A percentile compares a stretch with the other conserved stretches of the same genome.
phyloP scores from a whole-genome alignment of 2,888 invertebrate genomes.

The Cynaeus angustus region DNA sequence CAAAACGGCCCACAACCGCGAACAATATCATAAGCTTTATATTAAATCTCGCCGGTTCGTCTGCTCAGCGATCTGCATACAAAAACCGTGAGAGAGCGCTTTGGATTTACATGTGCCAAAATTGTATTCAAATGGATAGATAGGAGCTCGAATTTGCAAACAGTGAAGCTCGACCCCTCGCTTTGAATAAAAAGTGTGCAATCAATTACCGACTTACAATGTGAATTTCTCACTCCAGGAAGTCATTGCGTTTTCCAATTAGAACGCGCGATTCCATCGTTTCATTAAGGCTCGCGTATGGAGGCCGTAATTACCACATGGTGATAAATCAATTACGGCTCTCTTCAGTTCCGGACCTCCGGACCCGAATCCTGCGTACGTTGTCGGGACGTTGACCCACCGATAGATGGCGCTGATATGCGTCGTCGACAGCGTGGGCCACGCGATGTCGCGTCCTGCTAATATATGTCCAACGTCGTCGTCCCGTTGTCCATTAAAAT shows the following conservation, averaged over 20 bases:
- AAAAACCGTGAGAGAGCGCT: conserved; percentile 55
- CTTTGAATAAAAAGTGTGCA: conserved; percentile 19
- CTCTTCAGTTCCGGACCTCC: conserved; percentile 29
- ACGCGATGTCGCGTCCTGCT: conserved; percentile 64
- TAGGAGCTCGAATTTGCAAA: conserved; percentile 45
- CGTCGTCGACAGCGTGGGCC: conserved; percentile 62
- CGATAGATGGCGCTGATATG: conserved; percentile 66
- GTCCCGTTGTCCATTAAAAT: conserved; percentile 62
- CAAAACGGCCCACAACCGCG: conserved; percentile 58
- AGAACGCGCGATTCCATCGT: conserved; percentile 34
- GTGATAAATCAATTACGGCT: conserved; percentile 35
- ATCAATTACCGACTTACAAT: conserved; percentile 47
- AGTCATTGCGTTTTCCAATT: conserved; percentile 43
- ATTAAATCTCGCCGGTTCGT: conserved; percentile 62
- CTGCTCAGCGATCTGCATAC: conserved; percentile 63
- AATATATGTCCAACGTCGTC: conserved; percentile 63
- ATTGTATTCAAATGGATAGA: conserved; percentile 66
- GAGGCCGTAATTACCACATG: conserved; percentile 17
- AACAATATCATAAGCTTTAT: conserved; percentile 67
- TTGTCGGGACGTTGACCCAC: conserved; percentile 61
- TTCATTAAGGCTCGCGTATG: conserved; percentile 19
- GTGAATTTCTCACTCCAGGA: conserved; percentile 23
- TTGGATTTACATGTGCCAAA: conserved; percentile 68
- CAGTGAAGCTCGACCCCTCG: conserved; percentile 35
- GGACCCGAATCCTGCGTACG: conserved; percentile 18